Base-by-base conservation (phyloP, 2,888 invertebrate genomes). In the Endotricha flammealis region DNA sequence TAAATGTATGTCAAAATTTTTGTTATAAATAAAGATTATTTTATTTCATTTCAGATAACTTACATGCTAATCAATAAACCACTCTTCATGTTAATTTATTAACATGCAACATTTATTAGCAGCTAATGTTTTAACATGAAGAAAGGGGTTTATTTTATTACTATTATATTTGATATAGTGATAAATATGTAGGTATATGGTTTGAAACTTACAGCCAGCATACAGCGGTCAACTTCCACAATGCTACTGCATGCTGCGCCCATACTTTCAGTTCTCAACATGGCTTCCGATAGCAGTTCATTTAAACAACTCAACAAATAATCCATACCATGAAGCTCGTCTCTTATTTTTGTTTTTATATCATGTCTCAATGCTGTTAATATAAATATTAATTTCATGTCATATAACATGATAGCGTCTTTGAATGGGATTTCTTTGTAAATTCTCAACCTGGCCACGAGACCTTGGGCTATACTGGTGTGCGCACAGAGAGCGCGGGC, bases 351-450 rank as follows among this genome's bases (percentile, higher is more conserved):
- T 10, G 77, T 71, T 48, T 92, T 90, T 13, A 92, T 90, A 33
- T 92, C 89, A 30, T 90, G 87, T 68, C 93, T 92, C 24, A 97
- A 72, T 2, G 96, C 97, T 12, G 97, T 96, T 35, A 97, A 86
- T 33, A 98, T 88, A 74, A 98, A 98, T 35, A 98, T 73, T 36
- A 97, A 85, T 72, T 95, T 93, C 89, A 96, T 92, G 62, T 97
- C 95, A 80, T 93, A 97, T 50, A 92, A 90, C 87, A 93, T 94
- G 10, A 96, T 88, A 38, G 93, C 91, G 61, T 91, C 88, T 22
- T 91, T 90, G 35, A 91, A 82, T 20, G 88, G 85, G 39, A 89
- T 88, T 44, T 92, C 90, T 61, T 86, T 90, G 59, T 92, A 93
- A 6, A 88, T 89, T 54, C 91, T 89, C 34, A 96, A 80, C 32